Evolutionary conservation across 2,797 vertebrate species (phyloP), one percentile per base, ranked within the genome.

Genomic region (Siniperca undulata): DNA sequence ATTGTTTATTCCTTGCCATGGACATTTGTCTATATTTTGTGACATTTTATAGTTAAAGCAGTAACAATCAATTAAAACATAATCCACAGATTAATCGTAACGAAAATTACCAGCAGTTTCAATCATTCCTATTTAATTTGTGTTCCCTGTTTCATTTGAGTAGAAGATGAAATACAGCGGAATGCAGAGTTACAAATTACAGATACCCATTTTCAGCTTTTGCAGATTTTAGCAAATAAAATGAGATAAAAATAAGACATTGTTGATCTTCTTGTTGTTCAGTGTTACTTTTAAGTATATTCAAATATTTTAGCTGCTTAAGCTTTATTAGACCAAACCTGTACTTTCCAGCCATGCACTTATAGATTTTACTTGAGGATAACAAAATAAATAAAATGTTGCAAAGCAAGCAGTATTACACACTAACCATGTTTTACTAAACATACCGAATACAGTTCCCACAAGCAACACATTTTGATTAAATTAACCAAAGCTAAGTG

Each of bases 401-500:
- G 59, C 48, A 53, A 67, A 69, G 80, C 55, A 46, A 69, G 68
- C 22, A 13, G 7, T 24, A 40, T 58, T 27, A 14, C 50, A 9
- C 70, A 44, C 17, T 17, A 62, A 24, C 5, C 7, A 19, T 17
- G 80, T 80, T 80, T 58, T 66, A 64, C 56, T 68, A 46, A 74
- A 80, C 74, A 73, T 7, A 61, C 44, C 71, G 67, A 86, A 67
- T 60, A 10, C 34, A n/a, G 46, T 69, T 58, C 52, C 81, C 60
- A 52, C 42, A 24, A 67, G 77, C 83, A 81, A 53, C 14, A 72
- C 22, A 81, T 69, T 44, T 40, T 52, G 70, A 87, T 82, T 55
- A 68, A 86, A 56, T 73, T 52, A 86, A 80, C 74, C 20, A 38
- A 68, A 76, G 72, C 58, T 20, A 59, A 86, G 80, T 66, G 74